Evolutionary conservation across 2,113 vertebrate species (phyloP).

Genomic region (Carassius carassius): DNA sequence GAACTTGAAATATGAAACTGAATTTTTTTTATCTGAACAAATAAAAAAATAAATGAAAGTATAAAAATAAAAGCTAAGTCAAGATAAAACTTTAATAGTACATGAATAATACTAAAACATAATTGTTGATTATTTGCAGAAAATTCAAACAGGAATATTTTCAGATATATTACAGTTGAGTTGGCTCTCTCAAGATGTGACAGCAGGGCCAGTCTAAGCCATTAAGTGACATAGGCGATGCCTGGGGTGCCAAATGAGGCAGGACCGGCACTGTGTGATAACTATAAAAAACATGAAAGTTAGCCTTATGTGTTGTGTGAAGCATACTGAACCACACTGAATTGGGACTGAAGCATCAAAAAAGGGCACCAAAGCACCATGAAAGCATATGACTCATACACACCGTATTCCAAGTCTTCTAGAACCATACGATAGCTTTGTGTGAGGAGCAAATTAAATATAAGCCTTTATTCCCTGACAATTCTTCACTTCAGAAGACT

Average conservation of each 20-base stretch:
- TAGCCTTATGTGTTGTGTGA: constrained; percentile 4
- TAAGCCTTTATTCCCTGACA: not conserved
- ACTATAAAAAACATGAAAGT: not conserved
- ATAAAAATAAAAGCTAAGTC: not conserved
- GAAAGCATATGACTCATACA: not conserved
- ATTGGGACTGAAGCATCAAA: not conserved
- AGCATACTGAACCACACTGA: not conserved
- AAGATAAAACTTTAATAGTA: not conserved
- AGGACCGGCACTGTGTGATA: not conserved
- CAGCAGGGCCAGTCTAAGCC: not conserved
- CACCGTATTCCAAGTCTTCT: not conserved
- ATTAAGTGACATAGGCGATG: not conserved
- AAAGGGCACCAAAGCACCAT: not conserved
- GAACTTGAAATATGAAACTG: not conserved
- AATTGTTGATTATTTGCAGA: not conserved
- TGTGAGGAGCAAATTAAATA: not conserved
- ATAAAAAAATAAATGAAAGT: not conserved
- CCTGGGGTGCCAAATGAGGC: not conserved
- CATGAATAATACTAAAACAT: not conserved
- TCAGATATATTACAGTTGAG: not conserved
- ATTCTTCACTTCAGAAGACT: not conserved
- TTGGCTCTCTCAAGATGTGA: not conserved
- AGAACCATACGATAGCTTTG: not conserved
- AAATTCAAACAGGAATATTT: not conserved
- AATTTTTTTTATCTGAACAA: too few species aligned